Percentiles rank a stretch among this genome's conserved stretches.
These are phyloP conservation scores for Brachionus rotundiformis DNA, from an alignment of 1,140 invertebrate species.

Conservation along the genomic window DNA sequence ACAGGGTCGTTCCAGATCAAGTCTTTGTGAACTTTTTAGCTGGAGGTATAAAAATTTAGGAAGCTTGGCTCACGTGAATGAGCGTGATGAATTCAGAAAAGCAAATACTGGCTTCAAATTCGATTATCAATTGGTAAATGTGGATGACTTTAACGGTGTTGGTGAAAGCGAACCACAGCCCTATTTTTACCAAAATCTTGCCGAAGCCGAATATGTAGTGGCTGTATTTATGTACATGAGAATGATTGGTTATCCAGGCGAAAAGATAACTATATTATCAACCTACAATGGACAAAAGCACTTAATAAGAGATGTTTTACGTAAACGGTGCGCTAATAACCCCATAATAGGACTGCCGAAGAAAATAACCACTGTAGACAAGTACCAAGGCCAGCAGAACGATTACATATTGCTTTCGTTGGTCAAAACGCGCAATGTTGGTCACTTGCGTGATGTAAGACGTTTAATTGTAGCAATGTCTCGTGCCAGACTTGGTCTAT, in stretches of 20 bases:
- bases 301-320: constrained; percentile 90
- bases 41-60: constrained; percentile 96
- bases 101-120: constrained; percentile 88
- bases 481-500: constrained; percentile 91
- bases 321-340: constrained; percentile 88
- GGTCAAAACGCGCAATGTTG: constrained; percentile 90
- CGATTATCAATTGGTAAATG: constrained; percentile 95
- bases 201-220: constrained; percentile 96
- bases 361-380: constrained; percentile 94
- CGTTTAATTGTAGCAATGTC: constrained; percentile 97
- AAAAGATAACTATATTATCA: constrained; percentile 97
- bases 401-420: constrained; percentile 94
- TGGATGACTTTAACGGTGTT: constrained; percentile 91
- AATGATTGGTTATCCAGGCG: constrained; percentile 90
- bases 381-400: constrained; percentile 99
- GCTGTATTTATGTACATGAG: constrained; percentile 99
- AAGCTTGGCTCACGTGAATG: constrained; percentile 83
- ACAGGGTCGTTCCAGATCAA: constrained; percentile 87
- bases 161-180: constrained; percentile 97
- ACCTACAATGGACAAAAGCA: constrained; percentile 99
- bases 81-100: constrained; percentile 77
- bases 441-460: constrained; percentile 91
- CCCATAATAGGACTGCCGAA: constrained; percentile 91
- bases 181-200: constrained; percentile 98
- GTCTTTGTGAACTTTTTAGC: constrained; percentile 91